Evolutionary conservation across 2,888 invertebrate genomes (phyloP).

Genomic region (Metalampra italica): DNA sequence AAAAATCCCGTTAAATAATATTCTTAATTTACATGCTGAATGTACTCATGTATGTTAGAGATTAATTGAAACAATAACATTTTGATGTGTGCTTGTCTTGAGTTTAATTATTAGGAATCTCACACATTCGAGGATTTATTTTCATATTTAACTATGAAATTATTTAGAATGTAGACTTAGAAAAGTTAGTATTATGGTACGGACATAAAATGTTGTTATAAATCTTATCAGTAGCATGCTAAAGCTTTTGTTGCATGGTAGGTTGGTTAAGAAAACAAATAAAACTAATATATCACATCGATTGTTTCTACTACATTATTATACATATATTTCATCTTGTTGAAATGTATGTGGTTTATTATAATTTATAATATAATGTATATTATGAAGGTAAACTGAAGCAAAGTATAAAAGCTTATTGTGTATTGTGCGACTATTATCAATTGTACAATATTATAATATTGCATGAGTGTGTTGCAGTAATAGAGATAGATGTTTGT

Average conservation of each 20-base stretch:
- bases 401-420: conserved; percentile 49
- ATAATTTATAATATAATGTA: conserved; percentile 46
- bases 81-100: conserved; percentile 29
- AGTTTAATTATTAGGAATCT: conserved; percentile 27
- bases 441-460: conserved; percentile 48
- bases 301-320: conserved; percentile 33
- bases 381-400: conserved; percentile 53
- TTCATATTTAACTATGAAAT: conserved; percentile 33
- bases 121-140: conserved; percentile 41
- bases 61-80: conserved; percentile 15
- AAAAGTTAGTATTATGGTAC: conserved; percentile 48
- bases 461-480: conserved; percentile 51
- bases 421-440: conserved; percentile 43
- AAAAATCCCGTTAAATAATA: neutral
- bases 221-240: conserved; percentile 58
- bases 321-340: conserved; percentile 47
- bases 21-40: conserved; percentile 11
- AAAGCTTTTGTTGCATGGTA: conserved; percentile 67
- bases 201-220: conserved; percentile 62
- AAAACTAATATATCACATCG: conserved; percentile 50
- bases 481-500: conserved; percentile 59
- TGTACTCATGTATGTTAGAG: conserved; percentile 22
- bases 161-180: conserved; percentile 42
- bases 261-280: conserved; percentile 52
- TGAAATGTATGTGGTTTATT: conserved; percentile 45